Evolutionary conservation across 2,888 invertebrate genomes (phyloP), one percentile per base, ranked within the genome.

Genomic region (Torymus aiolomorphi): DNA sequence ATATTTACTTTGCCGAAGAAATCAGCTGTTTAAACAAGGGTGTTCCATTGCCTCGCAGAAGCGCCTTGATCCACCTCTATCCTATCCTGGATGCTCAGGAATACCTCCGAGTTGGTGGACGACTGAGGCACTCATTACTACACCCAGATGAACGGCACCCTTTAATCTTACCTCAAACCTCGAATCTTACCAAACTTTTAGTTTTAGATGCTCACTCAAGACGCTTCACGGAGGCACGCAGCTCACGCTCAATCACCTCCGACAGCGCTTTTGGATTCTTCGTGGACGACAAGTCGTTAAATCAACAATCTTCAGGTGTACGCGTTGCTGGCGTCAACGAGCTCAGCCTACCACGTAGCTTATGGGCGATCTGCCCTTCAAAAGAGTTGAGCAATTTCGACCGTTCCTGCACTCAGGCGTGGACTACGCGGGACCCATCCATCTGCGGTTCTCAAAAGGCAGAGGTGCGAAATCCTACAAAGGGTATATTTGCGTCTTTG

Each of bases 161-260:
- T 20, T 18, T 59, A 18, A 11, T 59, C 20, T 59, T 59, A 59
- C 59, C 59, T 16, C 59, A 59, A 59, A 59, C 3, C 3, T 59
- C 59, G 20, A 59, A 59, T 20, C 59, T 59, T 13, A 20, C 59
- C 10, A 59, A 59, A 20, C 18, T 59, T 11, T 59, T 59, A 59
- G 59, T 59, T 59, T 18, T 59, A 59, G 59, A 56, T 56, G 56
- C 56, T 56, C 56, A 4, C 56, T 56, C 56, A 56, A 56, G 56
- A 56, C 56, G 56, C n/a, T 56, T 5, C 56, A 56, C 56, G 10
- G 56, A 56, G 56, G 56, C 56, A 56, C 56, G 56, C 56, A 56
- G 56, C 20, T 59, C 18, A 59, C 20, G 18, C 20, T 59, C 8
- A 59, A 59, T 59, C 13, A 59, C 20, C 59, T 59, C 2, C 8